Percentiles rank a stretch among this genome's conserved stretches.
Evolutionary conservation across 2,113 vertebrate species (phyloP).

Genomic region (Anseranas semipalmata): DNA sequence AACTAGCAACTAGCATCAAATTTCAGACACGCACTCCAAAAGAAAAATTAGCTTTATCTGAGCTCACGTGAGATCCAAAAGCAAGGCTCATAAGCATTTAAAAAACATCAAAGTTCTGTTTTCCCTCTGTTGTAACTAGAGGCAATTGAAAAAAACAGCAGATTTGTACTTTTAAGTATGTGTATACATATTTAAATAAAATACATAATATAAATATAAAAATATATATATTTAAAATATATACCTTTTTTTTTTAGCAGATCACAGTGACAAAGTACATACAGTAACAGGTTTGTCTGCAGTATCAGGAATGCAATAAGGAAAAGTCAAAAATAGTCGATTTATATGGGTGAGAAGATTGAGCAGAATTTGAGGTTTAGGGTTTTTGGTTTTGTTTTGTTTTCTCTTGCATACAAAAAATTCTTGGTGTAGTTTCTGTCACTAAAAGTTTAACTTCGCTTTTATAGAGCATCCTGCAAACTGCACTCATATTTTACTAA

Average conservation of each 20-base stretch:
- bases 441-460: neutral
- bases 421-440: neutral
- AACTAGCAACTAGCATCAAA: neutral
- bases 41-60: neutral
- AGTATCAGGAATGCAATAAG: neutral
- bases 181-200: neutral
- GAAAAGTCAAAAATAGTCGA: neutral
- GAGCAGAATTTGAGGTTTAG: neutral
- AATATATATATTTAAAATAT: neutral
- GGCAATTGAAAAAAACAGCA: neutral
- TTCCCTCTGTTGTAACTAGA: neutral
- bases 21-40: neutral
- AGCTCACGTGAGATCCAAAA: neutral
- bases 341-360: neutral
- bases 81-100: neutral
- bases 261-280: neutral
- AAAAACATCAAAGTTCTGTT: neutral
- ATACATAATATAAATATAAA: neutral
- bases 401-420: neutral
- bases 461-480: neutral
- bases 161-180: neutral
- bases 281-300: neutral
- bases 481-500: neutral
- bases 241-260: neutral
- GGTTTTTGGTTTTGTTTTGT: neutral